Base-by-base conservation (phyloP, 2,888 invertebrate species). In the Synanthedon tipuliformis region DNA sequence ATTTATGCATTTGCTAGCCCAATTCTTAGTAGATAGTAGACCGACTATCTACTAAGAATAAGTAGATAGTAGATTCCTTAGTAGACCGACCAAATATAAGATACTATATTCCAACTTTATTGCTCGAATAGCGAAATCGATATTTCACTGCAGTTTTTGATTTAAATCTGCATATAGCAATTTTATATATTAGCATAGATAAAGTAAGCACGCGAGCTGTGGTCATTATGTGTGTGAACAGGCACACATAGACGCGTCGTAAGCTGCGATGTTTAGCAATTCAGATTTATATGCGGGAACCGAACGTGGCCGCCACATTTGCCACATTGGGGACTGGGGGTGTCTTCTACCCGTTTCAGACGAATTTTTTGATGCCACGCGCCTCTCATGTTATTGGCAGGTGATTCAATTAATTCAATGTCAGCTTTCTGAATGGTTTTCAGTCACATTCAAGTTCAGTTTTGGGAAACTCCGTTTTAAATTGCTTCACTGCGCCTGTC, bases 211-310 rank as follows among this genome's bases (percentile, higher is more conserved):
- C 55, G 40, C 53, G 48, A 51, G 52, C 54, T 51, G 45, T 45
- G 48, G 51, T 52, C 15, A 18, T 52, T 51, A 52, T 54, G 52
- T 58, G 57, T 56, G 56, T 59, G 59, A 59, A 52, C 58, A 61
- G 15, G 59, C 59, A 70, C 65, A 66, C 67, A 73, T 69, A 68
- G 68, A 66, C 69, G 63, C 63, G 23, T 23, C 62, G 60, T 62
- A 56, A 67, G 64, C 64, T 57, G 67, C n/a, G 45, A 45, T 45
- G 71, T 71, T 77, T 76, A 74, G 77, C 77, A 77, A 75, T 75
- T 71, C 75, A 73, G 71, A 76, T 77, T 69, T 66, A 61, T 63
- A 57, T 54, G 53, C 57, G 51, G 55, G 45, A 45, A 45, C 15
- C 13, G 15, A 45, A 45, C 45, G 45, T 45, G 15, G 45, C 13